Evolutionary conservation across 2,797 vertebrate species (phyloP).

Genomic region (Melanotaenia maccullochi): DNA sequence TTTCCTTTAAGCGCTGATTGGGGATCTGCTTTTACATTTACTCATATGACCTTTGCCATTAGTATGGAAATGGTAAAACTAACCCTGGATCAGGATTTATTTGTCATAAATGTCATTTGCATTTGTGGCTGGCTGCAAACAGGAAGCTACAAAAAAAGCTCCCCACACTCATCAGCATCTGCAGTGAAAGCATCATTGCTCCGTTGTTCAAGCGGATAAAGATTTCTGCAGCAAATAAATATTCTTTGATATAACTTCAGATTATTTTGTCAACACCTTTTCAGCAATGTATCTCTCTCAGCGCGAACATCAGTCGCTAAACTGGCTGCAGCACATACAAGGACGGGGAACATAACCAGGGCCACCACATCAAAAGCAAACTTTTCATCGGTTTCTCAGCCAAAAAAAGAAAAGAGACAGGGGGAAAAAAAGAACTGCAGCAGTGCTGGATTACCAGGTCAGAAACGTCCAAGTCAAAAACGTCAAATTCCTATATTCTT

Average conservation of each 20-base stretch:
- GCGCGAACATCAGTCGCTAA: slow-evolving; percentile 13
- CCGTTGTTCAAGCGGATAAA: slow-evolving; percentile 36
- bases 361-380: slow-evolving; percentile 34
- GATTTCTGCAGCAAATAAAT: slow-evolving; percentile 25
- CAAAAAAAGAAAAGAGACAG: background rate
- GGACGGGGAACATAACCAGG: slow-evolving; percentile 28
- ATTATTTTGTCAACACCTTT: slow-evolving; percentile 36
- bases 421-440: background rate
- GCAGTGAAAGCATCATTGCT: slow-evolving; percentile 28
- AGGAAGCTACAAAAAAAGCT: slow-evolving; percentile 36
- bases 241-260: slow-evolving; percentile 39
- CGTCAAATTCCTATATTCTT: slow-evolving; percentile 38
- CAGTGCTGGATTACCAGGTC: slow-evolving; percentile 34
- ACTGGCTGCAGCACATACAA: slow-evolving; percentile 31
- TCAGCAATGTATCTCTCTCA: slow-evolving; percentile 14
- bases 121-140: slow-evolving; percentile 29
- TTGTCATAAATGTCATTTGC: slow-evolving; percentile 19
- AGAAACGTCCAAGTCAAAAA: slow-evolving; percentile 31
- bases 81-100: slow-evolving; percentile 13
- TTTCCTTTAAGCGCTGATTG: slow-evolving; percentile 15
- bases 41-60: slow-evolving; percentile 6
- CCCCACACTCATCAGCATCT: slow-evolving; percentile 42
- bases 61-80: slow-evolving; percentile 12
- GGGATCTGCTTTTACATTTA: slow-evolving; percentile 8
- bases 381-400: slow-evolving; percentile 25